These are phyloP conservation scores for Dermolepida albohirtum DNA, from an alignment of 2,888 invertebrate genomes.

Conservation along the genomic window DNA sequence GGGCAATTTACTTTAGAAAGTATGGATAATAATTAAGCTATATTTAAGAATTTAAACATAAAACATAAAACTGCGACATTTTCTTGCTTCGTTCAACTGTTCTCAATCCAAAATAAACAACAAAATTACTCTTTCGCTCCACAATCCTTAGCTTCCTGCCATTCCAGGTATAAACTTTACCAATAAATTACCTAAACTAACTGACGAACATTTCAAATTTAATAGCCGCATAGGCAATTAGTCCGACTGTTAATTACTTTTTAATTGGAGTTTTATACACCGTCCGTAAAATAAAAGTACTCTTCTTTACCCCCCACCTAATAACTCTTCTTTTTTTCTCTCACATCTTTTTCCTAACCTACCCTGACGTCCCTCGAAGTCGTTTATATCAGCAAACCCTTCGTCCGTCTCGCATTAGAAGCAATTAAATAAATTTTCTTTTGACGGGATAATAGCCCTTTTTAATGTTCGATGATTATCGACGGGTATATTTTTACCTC, in stretches of 20 bases:
- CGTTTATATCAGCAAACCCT: no score
- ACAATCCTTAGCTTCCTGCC: no score
- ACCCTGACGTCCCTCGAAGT: no score
- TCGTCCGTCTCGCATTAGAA: not conserved
- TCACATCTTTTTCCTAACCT: no score
- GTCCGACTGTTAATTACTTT: constrained; percentile 27
- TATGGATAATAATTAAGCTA: no score
- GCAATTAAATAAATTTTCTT: constrained; percentile 25
- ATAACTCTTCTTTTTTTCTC: not conserved
- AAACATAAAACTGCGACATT: no score
- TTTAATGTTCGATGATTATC: constrained; percentile 27
- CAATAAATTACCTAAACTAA: constrained; percentile 14
- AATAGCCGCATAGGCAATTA: constrained; percentile 27
- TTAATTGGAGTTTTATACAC: constrained; percentile 29
- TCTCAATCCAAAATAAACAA: no score
- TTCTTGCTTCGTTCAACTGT: no score
- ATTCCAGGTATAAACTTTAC: constrained; percentile 18
- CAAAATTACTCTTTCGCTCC: no score
- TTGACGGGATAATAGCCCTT: constrained; percentile 11
- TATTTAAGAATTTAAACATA: no score
- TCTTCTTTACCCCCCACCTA: not conserved
- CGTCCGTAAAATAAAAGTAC: constrained; percentile 1
- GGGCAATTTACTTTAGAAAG: no score
- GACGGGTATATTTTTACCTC: constrained; percentile 11
- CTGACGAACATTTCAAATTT: constrained; percentile 26